phyloP scores from a whole-genome alignment of 2,797 vertebrate species.

The Simalia tracyae region DNA sequence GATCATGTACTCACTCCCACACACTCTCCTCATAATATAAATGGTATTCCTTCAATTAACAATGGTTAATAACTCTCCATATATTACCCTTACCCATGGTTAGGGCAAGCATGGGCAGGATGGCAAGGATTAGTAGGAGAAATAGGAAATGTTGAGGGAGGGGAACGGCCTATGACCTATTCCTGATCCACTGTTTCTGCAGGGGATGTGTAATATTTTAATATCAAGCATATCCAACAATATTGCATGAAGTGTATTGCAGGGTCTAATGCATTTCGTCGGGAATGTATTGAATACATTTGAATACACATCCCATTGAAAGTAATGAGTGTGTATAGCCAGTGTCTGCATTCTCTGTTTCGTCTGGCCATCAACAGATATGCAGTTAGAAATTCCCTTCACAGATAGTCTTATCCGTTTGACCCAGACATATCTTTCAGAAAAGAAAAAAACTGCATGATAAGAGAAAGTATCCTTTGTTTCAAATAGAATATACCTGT shows the following conservation, averaged over 20 bases:
- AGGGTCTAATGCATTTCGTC: background rate
- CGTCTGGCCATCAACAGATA: no score
- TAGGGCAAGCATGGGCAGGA: background rate
- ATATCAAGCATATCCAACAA: background rate
- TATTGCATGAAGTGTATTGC: background rate
- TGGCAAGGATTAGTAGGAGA: background rate
- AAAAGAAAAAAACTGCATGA: background rate
- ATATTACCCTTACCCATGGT: background rate
- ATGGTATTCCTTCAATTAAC: background rate
- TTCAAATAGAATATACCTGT: background rate
- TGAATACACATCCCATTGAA: background rate
- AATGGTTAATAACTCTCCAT: background rate
- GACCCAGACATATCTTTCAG: background rate
- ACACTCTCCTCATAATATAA: background rate
- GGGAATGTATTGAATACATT: background rate
- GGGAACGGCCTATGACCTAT: background rate
- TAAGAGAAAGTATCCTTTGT: background rate
- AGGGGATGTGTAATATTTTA: background rate
- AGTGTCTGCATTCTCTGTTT: background rate
- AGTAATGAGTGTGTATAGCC: background rate
- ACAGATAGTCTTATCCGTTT: background rate
- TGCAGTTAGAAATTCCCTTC: background rate
- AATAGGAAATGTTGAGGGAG: background rate
- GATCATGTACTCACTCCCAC: background rate
- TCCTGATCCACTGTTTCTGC: background rate